Base-by-base conservation (phyloP, 2,888 invertebrate species). In the Cheiracanthium punctorium region DNA sequence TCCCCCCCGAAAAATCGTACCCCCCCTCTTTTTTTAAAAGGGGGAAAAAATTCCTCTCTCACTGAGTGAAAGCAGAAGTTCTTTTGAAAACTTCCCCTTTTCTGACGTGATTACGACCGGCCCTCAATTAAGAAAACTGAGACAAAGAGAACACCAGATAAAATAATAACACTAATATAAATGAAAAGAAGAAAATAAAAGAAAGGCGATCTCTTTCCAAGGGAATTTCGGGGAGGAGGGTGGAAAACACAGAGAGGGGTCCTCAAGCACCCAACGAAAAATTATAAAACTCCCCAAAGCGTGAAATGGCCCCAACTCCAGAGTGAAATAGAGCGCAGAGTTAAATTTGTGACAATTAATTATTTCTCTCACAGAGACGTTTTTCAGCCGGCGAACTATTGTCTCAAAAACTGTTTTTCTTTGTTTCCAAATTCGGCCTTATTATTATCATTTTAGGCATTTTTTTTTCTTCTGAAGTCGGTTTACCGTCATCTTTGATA, bases 291-390 rank as follows among this genome's bases (percentile, higher is more conserved):
- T 79, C 79, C 43, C 48, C 41, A 79, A 33, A 85, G 84, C 84
- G 84, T 85, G 84, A 85, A 85, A 85, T 85, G 77, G 84, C 69
- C 43, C 67, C 20, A 73, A 43, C 72, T 72, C 32, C 32, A 82
- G 58, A 69, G 79, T 74, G 79, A 85, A 85, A 85, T 85, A 85
- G 84, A 85, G 73, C 84, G 84, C 72, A 32, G 77, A 79, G 84
- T 64, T 85, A 85, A 85, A 85, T 85, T 85, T 79, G 84, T 67
- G 79, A 67, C 79, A 73, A 85, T 85, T 85, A 85, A 85, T 85
- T 84, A 84, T 84, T 84, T 79, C 64, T 67, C 32, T 75, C 33
- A 20, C 64, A 58, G 52, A 70, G 74, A 82, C 72, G 73, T 72
- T 82, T 82, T 82, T 77, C 58, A 72, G 65, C 74, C 71, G n/a